Evolutionary conservation across 2,888 invertebrate genomes (phyloP), one percentile per base, ranked within the genome.

Genomic region (Pachliopta kotzebuea): DNA sequence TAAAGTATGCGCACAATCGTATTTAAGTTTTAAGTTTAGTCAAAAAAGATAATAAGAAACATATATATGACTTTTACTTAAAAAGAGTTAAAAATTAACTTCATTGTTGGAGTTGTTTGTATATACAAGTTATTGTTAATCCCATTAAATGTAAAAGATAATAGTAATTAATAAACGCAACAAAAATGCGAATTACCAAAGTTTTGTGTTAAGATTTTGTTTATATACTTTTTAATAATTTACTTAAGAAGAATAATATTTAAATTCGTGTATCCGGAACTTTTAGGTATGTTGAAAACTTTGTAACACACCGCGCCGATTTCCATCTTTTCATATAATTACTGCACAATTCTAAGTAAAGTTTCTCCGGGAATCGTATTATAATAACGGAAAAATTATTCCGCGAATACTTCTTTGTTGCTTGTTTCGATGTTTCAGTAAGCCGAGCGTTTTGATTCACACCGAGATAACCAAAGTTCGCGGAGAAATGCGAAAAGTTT

Each of bases 401-500:
- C 29, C n/a, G 56, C n/a, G 56, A 52, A 57, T 50, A 55, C 55
- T 60, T 57, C 52, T 61, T 66, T 66, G 65, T 66, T 62, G 62
- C 65, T 62, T 66, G 62, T 66, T 65, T 20, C 60, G 63, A 42
- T 64, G 63, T 60, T 65, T 56, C 57, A 65, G 58, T 65, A 62
- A 60, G 60, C 63, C 63, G 29, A 56, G 37, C 57, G 59, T 66
- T 66, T 66, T 66, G 65, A 62, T 62, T 66, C 65, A 58, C 65
- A 59, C 65, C 62, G 58, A 59, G 56, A 66, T 65, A 62, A 59
- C 31, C 58, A 17, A 64, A 64, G 42, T 62, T 66, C 55, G 55
- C 49, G 29, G 54, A 56, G 58, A 66, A 66, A 66, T 62, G 59
- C 65, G 62, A 59, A 66, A 66, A 66, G n/a, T 66, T 66, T 60